Percentiles rank a stretch among this genome's conserved stretches.
Evolutionary conservation across 2,113 vertebrate species (phyloP).

Genomic region (Platichthys flesus): DNA sequence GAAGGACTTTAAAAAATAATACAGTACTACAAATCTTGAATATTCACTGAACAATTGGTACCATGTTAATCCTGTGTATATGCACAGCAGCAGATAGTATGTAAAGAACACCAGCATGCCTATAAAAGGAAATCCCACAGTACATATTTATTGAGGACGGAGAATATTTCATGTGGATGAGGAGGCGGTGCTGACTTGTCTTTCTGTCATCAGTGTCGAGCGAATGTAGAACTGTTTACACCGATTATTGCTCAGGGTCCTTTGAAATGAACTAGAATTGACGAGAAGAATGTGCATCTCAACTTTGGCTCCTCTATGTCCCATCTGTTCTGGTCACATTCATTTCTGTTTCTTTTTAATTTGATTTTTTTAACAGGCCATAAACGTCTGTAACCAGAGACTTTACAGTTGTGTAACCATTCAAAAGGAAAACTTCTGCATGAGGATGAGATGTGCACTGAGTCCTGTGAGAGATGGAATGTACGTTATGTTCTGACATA

Average conservation of each 20-base stretch:
- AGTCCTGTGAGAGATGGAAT: conserved; percentile 19
- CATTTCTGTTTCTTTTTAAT: not conserved
- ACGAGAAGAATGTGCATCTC: conserved; percentile 70
- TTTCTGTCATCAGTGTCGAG: conserved; percentile 50
- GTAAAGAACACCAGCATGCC: conserved; percentile 75
- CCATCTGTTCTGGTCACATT: not conserved
- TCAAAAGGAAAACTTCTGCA: conserved; percentile 11
- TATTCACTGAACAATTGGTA: conserved; percentile 35
- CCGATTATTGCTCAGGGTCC: conserved; percentile 80
- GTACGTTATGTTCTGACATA: conserved; percentile 24
- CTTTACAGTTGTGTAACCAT: not conserved
- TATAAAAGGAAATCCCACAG: conserved; percentile 31
- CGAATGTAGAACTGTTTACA: conserved; percentile 79
- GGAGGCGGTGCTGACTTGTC: conserved; percentile 1
- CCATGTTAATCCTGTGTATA: conserved; percentile 46
- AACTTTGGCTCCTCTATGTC: conserved; percentile 32
- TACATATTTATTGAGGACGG: conserved; percentile 26
- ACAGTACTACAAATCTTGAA: conserved; percentile 29
- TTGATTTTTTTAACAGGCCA: not conserved
- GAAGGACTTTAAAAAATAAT: conserved; percentile 24
- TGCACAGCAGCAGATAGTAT: conserved; percentile 51
- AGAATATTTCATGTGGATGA: conserved; percentile 13
- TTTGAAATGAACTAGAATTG: conserved; percentile 69
- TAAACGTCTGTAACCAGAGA: not conserved
- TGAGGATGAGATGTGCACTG: conserved; percentile 14